Evolutionary conservation across 2,113 vertebrate species (phyloP).

Genomic region (human (Homo sapiens)): GRCh38 chr13:95947501-95948000

Average conservation of each 20-base stretch:
- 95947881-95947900: neutral
- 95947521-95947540: too few species aligned
- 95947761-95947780: neutral
- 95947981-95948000: slow-evolving; percentile 88
- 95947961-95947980: neutral
- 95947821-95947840: neutral
- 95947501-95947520: too few species aligned
- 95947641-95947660: too few species aligned
- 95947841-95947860: neutral
- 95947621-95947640: too few species aligned
- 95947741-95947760: neutral
- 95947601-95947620: too few species aligned
- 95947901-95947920: neutral
- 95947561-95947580: too few species aligned
- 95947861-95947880: neutral
- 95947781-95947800: neutral
- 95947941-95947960: neutral
- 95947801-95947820: neutral
- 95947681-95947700: too few species aligned
- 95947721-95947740: neutral
- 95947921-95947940: neutral
- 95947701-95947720: too few species aligned
- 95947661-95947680: too few species aligned
- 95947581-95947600: too few species aligned
- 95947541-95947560: too few species aligned